Evolutionary conservation across 2,888 invertebrate genomes (phyloP).

Genomic region (Volucella inanis): DNA sequence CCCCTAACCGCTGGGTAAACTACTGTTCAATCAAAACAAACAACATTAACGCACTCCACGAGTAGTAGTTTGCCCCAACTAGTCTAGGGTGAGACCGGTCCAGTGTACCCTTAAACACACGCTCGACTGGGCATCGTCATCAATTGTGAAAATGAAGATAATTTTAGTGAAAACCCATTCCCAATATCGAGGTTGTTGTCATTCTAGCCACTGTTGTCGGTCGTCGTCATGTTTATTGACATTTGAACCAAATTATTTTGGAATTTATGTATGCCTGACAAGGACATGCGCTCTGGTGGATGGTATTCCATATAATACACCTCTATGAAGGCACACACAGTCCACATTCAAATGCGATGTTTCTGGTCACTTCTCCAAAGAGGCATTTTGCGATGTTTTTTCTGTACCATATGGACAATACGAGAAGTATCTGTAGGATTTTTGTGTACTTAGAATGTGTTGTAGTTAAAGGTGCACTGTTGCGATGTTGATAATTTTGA

Average conservation of each 20-base stretch:
- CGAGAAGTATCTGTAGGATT: too few species aligned
- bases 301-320: conserved; percentile 1
- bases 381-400: conserved; percentile 12
- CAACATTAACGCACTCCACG: conserved; percentile 60
- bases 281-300: conserved; percentile 53
- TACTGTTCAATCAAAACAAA: conserved; percentile 64
- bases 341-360: conserved; percentile 52
- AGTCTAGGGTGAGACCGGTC: too few species aligned
- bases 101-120: background rate
- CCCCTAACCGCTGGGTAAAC: conserved; percentile 37
- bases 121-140: conserved; percentile 12
- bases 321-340: conserved; percentile 15
- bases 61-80: too few species aligned
- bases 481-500: too few species aligned
- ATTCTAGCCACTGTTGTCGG: background rate
- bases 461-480: too few species aligned
- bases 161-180: conserved; percentile 38
- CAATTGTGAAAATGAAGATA: conserved; percentile 28
- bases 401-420: background rate
- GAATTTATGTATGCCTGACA: conserved; percentile 14
- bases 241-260: conserved; percentile 16
- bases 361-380: conserved; percentile 27
- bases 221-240: conserved; percentile 41
- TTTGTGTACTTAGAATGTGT: too few species aligned
- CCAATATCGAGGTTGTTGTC: background rate